Conservation (phyloP, 2,888 invertebrate species). For the Drosophila meridionalis region DNA sequence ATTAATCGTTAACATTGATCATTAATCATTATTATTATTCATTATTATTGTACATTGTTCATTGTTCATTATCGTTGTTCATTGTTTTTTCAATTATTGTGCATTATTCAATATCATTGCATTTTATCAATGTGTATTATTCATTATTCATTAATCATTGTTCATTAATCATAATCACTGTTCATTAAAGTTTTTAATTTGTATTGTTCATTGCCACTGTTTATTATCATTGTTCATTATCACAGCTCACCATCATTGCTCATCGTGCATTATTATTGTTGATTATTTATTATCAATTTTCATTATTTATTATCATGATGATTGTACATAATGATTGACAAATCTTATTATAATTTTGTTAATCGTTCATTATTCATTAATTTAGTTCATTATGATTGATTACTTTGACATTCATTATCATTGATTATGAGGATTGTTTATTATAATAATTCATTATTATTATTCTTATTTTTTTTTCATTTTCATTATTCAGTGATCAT, state of each 20-base stretch:
- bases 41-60: background rate
- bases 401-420: too few species aligned
- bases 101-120: background rate
- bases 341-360: too few species aligned
- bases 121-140: background rate
- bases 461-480: too few species aligned
- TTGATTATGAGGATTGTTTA: too few species aligned
- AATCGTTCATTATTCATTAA: too few species aligned
- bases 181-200: background rate
- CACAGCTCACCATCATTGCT: background rate
- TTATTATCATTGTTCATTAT: background rate
- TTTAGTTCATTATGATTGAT: too few species aligned
- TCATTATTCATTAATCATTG: background rate
- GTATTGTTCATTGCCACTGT: background rate
- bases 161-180: background rate
- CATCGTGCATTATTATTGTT: background rate
- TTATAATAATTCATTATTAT: too few species aligned
- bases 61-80: background rate
- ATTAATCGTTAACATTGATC: too few species aligned
- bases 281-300: too few species aligned
- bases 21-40: background rate
- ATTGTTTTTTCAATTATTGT: background rate
- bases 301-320: too few species aligned
- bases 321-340: too few species aligned
- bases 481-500: too few species aligned